Conservation (phyloP, 2,797 vertebrate genomes). For the Tragopan temminckii region DNA sequence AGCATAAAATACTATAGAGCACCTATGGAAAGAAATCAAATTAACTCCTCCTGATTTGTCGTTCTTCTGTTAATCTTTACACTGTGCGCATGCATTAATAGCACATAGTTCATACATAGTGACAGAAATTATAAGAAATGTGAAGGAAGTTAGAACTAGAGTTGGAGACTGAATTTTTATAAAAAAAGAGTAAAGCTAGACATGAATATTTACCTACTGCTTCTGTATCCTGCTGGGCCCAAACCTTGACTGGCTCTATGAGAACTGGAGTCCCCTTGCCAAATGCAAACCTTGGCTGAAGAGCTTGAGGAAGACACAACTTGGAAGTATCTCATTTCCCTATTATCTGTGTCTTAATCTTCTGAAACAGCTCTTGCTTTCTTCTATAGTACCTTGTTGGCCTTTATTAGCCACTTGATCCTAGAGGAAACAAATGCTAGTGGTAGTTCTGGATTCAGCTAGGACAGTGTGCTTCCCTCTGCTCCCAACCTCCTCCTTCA, state of each 20-base stretch:
- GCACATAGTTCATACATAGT: background rate
- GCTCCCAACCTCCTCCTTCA: no score
- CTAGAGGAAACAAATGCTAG: background rate
- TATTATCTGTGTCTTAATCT: background rate
- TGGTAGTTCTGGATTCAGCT: background rate
- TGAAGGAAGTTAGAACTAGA: background rate
- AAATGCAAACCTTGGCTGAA: background rate
- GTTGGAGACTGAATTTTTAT: constrained; percentile 10
- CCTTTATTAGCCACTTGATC: background rate
- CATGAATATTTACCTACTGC: constrained; percentile 14
- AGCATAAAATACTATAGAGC: constrained; percentile 25
- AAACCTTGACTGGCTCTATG: background rate
- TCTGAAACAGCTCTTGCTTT: background rate
- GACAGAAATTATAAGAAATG: constrained; percentile 16
- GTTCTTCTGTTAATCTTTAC: constrained; percentile 45
- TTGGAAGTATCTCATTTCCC: background rate
- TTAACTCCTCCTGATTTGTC: background rate
- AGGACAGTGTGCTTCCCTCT: no score
- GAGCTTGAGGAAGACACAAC: background rate
- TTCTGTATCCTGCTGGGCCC: background rate
- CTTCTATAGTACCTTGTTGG: background rate
- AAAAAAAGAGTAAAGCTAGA: background rate
- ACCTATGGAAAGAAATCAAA: constrained; percentile 20
- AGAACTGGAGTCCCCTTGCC: rapidly evolving
- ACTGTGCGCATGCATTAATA: background rate